Evolutionary conservation across 2,888 invertebrate species (phyloP).

Genomic region (Apodemia mormo): DNA sequence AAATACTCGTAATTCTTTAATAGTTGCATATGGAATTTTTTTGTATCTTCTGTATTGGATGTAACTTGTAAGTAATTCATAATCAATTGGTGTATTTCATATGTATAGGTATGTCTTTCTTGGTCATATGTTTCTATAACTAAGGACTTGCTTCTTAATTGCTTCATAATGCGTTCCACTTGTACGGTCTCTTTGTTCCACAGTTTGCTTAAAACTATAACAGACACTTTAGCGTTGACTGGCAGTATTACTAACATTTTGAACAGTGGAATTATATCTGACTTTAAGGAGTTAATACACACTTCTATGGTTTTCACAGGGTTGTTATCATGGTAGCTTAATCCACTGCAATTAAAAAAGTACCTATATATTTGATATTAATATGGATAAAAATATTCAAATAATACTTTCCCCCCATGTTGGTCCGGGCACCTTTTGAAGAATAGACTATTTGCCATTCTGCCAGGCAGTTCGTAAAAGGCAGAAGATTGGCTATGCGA

Average conservation of each 20-base stretch:
- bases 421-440: too few species aligned
- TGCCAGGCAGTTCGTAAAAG: too few species aligned
- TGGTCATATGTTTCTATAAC: constrained; percentile 84
- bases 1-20: constrained; percentile 80
- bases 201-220: constrained; percentile 73
- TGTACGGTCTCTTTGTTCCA: constrained; percentile 64
- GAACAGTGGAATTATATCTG: constrained; percentile 75
- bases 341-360: constrained; percentile 43
- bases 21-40: constrained; percentile 80
- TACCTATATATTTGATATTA: too few species aligned
- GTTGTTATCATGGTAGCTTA: constrained; percentile 55
- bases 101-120: constrained; percentile 83
- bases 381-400: not conserved
- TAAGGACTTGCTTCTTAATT: constrained; percentile 85
- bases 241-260: constrained; percentile 84
- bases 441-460: too few species aligned
- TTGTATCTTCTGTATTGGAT: constrained; percentile 60
- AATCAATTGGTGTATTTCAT: constrained; percentile 87
- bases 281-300: constrained; percentile 82
- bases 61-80: constrained; percentile 82
- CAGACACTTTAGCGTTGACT: constrained; percentile 85
- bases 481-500: too few species aligned
- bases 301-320: constrained; percentile 80
- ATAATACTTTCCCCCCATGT: too few species aligned
- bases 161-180: constrained; percentile 84